A percentile compares a stretch with the other conserved stretches of the same genome.
Evolutionary conservation across 2,888 invertebrate species (phyloP).

Genomic region (Hirtodrosophila histrioides): DNA sequence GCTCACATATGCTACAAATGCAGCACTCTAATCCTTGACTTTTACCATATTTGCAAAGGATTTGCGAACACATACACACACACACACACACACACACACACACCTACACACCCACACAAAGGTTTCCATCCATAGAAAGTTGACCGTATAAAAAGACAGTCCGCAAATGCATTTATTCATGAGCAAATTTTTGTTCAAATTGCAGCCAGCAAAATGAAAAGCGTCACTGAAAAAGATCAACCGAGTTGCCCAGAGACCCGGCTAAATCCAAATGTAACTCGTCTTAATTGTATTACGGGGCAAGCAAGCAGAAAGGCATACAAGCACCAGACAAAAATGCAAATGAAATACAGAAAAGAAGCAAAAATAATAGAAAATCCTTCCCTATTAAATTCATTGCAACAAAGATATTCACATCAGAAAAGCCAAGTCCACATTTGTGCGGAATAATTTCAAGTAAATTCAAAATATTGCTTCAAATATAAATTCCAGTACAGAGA

Average conservation of each 20-base stretch:
- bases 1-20: conserved; percentile 55
- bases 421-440: no score
- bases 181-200: conserved; percentile 37
- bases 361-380: background rate
- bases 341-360: conserved; percentile 13
- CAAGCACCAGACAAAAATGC: background rate
- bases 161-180: conserved; percentile 67
- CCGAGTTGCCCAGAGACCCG: conserved; percentile 8
- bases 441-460: no score
- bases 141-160: conserved; percentile 46
- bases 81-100: conserved; percentile 21
- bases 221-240: conserved; percentile 24
- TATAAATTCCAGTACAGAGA: no score
- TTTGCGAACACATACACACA: conserved; percentile 28
- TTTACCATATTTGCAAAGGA: conserved; percentile 56
- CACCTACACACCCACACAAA: conserved; percentile 6
- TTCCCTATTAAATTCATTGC: background rate
- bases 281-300: conserved; percentile 40
- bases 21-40: conserved; percentile 49
- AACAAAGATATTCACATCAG: background rate
- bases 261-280: conserved; percentile 25
- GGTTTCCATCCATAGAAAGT: background rate
- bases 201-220: conserved; percentile 31
- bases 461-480: no score
- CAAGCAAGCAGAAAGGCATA: conserved; percentile 28